phyloP scores from a whole-genome alignment of 2,888 invertebrate genomes.

The Drosophila borborema region DNA sequence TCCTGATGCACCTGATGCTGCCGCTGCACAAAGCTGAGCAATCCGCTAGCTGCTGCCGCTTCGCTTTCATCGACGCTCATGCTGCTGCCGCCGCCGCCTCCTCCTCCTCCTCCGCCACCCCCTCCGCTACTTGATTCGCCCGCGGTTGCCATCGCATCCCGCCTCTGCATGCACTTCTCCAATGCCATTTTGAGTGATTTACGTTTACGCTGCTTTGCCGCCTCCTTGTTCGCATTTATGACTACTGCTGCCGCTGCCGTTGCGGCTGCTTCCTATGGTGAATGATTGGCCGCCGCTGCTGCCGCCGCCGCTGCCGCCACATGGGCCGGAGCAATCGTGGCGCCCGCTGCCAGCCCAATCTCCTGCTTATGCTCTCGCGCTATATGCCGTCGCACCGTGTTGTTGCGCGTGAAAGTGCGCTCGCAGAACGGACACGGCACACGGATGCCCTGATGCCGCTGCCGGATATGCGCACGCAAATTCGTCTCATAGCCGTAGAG shows the following conservation, averaged over 20 bases:
- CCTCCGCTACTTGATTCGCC: slow-evolving; percentile 31
- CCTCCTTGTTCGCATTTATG: slow-evolving; percentile 83
- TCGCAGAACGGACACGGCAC: slow-evolving; percentile 96
- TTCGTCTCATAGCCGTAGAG: slow-evolving; percentile 97
- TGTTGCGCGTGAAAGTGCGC: slow-evolving; percentile 96
- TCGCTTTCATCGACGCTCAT: not conserved
- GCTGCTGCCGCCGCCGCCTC: slow-evolving; percentile 8
- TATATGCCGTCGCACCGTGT: slow-evolving; percentile 95
- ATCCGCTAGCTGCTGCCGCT: slow-evolving; percentile 31
- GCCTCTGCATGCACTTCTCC: slow-evolving; percentile 83
- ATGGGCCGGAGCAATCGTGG: slow-evolving; percentile 80
- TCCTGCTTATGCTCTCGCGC: slow-evolving; percentile 94
- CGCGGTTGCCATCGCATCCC: slow-evolving; percentile 77
- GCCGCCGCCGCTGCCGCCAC: slow-evolving; percentile 82
- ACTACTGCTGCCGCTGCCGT: slow-evolving; percentile 85
- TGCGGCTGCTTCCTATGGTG: slow-evolving; percentile 85
- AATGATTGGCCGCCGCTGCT: slow-evolving; percentile 84
- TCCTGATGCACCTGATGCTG: slow-evolving; percentile 49
- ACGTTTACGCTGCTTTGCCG: slow-evolving; percentile 83
- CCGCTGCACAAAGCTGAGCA: slow-evolving; percentile 53
- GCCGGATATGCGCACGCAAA: slow-evolving; percentile 94
- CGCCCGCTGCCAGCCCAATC: slow-evolving; percentile 83
- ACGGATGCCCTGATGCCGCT: slow-evolving; percentile 95
- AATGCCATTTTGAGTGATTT: slow-evolving; percentile 84
- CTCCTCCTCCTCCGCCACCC: slow-evolving; percentile 14